phyloP scores from a whole-genome alignment of 2,797 vertebrate genomes.

The Anas acuta region DNA sequence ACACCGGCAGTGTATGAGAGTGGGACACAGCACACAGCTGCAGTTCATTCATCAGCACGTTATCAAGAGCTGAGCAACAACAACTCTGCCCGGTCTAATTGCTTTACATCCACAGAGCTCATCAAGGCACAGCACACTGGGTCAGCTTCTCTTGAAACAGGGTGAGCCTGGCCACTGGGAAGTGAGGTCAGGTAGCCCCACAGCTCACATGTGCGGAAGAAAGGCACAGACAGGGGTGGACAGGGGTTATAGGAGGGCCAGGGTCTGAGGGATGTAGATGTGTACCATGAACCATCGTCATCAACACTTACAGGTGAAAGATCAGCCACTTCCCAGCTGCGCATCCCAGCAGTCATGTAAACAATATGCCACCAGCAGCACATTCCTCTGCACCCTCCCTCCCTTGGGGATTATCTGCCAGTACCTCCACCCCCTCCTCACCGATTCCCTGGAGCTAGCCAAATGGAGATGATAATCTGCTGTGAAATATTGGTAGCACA shows the following conservation, averaged over 20 bases:
- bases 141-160: background rate
- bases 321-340: background rate
- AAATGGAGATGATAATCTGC: background rate
- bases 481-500: background rate
- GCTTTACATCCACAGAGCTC: background rate
- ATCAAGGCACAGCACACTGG: background rate
- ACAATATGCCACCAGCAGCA: background rate
- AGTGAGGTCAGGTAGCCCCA: background rate
- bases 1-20: background rate
- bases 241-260: background rate
- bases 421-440: background rate
- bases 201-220: background rate
- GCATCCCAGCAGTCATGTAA: background rate
- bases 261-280: background rate
- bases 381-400: background rate
- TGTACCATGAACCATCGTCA: background rate
- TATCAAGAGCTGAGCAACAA: background rate
- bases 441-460: rapidly evolving
- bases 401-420: background rate
- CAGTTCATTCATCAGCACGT: background rate
- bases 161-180: background rate
- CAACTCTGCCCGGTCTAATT: background rate
- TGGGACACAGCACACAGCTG: rapidly evolving
- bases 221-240: background rate
- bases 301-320: background rate